Percentiles rank a stretch among this genome's conserved stretches.
Evolutionary conservation across 2,797 vertebrate genomes (phyloP).

Genomic region (Clarias laeviceps): DNA sequence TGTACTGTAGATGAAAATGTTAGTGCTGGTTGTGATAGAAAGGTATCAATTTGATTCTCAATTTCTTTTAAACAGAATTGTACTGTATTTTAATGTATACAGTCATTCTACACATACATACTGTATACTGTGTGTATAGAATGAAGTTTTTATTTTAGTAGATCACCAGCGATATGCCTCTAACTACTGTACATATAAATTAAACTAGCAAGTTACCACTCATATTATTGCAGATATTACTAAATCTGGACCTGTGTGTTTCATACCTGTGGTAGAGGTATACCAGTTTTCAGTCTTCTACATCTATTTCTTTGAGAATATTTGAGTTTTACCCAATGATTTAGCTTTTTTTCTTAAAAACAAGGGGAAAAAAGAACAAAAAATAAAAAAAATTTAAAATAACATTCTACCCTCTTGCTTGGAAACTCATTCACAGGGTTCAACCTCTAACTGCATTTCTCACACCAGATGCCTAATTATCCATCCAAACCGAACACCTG

Average conservation of each 20-base stretch:
- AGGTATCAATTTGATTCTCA: no score
- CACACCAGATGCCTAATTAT: constrained; percentile 22
- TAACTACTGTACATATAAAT: neutral
- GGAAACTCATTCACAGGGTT: neutral
- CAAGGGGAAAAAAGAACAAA: neutral
- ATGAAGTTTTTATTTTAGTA: neutral
- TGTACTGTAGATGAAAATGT: no score
- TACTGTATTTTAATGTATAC: neutral
- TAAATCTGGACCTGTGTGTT: neutral
- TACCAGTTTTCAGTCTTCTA: neutral
- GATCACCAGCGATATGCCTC: neutral
- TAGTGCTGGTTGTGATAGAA: no score
- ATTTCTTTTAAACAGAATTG: neutral
- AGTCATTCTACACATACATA: no score
- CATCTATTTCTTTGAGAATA: neutral
- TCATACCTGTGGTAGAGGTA: neutral
- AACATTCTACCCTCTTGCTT: neutral
- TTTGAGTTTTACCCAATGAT: neutral
- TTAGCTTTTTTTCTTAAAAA: neutral
- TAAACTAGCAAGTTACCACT: neutral
- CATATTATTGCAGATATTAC: neutral
- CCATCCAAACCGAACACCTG: neutral
- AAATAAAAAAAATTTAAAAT: neutral
- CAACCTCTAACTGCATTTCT: neutral
- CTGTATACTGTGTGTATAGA: neutral